A percentile compares a stretch with the other conserved stretches of the same genome.
These are phyloP conservation scores for Temnothorax longispinosus DNA, from an alignment of 1,140 invertebrate species.

Conservation along the genomic window DNA sequence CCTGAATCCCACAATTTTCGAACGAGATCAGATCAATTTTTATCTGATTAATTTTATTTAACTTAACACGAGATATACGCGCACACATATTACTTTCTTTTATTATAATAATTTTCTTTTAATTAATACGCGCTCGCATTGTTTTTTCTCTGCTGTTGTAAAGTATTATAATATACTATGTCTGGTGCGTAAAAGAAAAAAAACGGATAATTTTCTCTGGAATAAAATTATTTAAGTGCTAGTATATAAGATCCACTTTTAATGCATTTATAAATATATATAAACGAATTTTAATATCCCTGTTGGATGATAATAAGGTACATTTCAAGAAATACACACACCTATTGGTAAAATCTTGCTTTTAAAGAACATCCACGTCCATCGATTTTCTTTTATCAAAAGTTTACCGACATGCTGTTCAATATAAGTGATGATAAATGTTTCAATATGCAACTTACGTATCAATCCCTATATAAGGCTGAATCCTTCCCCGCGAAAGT, in stretches of 20 bases:
- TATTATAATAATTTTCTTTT: neutral
- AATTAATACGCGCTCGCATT: neutral
- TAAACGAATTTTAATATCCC: neutral
- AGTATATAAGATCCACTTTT: neutral
- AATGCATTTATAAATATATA: neutral
- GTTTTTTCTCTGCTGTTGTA: neutral
- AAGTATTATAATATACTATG: neutral
- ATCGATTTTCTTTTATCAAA: neutral
- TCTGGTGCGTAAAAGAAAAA: neutral
- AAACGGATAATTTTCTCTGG: neutral
- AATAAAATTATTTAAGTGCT: neutral
- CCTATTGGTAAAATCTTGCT: neutral
- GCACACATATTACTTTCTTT: neutral
- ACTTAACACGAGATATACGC: neutral
- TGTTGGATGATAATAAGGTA: neutral
- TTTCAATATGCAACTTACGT: neutral
- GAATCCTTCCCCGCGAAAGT: constrained; percentile 52
- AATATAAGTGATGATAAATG: neutral
- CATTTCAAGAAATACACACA: neutral
- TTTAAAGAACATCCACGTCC: neutral
- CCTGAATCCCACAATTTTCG: neutral
- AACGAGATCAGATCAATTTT: neutral
- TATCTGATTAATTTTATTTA: neutral
- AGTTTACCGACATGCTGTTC: neutral
- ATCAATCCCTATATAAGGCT: constrained; percentile 59